Conservation (phyloP, 2,797 vertebrate species). For the Enteromius paludinosus region DNA sequence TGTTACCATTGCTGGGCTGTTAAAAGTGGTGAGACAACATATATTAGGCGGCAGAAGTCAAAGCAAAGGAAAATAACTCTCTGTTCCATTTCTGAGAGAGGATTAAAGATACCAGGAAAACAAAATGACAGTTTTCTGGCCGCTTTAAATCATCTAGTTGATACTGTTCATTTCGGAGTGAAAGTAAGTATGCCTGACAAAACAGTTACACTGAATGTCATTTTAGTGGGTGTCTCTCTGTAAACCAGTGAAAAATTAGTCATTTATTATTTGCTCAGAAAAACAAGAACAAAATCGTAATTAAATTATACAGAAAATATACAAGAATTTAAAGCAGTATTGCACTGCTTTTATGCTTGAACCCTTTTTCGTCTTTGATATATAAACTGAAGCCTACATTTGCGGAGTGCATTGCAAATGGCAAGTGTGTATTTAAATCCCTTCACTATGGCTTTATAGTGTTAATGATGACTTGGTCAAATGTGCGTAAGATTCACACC, state of each 20-base stretch:
- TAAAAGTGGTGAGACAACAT: constrained; percentile 5
- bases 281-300: too few species aligned
- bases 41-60: background rate
- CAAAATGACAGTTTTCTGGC: background rate
- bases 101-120: constrained; percentile 7
- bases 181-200: too few species aligned
- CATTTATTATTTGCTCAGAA: too few species aligned
- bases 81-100: background rate
- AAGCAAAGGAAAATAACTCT: background rate
- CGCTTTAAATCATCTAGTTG: background rate
- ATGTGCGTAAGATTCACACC: constrained; percentile 61
- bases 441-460: constrained; percentile 44
- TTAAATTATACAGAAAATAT: too few species aligned
- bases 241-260: too few species aligned
- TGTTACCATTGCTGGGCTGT: background rate
- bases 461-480: constrained; percentile 54
- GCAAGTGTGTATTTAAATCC: constrained; percentile 43
- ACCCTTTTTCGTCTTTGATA: background rate
- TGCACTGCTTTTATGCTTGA: too few species aligned
- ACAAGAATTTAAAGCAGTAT: too few species aligned
- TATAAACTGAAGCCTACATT: background rate
- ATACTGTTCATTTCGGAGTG: background rate
- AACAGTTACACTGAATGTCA: too few species aligned
- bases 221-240: too few species aligned
- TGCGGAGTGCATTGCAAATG: background rate